Conservation (phyloP, 2,888 invertebrate genomes). For the Machimus atricapillus region DNA sequence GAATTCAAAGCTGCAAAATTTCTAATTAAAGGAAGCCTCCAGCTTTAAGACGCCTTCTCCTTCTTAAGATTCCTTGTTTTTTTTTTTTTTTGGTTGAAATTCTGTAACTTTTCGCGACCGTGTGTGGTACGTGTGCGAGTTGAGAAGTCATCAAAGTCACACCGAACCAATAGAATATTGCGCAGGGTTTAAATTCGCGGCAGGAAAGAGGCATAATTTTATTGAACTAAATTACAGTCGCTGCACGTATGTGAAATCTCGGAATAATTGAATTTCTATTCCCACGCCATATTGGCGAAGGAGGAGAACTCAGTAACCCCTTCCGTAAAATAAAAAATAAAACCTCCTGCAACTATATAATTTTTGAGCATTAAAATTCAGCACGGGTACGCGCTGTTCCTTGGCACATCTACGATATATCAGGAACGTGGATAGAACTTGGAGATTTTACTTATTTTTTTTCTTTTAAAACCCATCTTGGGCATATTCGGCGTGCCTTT, state of each 20-base stretch:
- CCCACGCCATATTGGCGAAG: neutral
- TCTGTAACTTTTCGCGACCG: neutral
- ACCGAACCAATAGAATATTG: neutral
- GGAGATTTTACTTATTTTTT: neutral
- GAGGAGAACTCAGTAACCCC: neutral
- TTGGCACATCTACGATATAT: conserved; percentile 8
- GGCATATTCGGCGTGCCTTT: neutral
- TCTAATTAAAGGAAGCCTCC: neutral
- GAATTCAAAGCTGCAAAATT: neutral
- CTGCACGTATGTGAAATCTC: conserved; percentile 11
- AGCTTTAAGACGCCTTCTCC: neutral
- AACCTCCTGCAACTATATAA: neutral
- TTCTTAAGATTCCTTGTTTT: neutral
- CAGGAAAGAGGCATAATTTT: neutral
- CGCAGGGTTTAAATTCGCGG: neutral
- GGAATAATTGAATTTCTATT: conserved; percentile 27
- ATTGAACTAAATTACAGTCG: neutral
- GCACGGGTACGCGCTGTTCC: neutral
- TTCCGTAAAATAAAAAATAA: neutral
- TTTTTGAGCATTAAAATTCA: conserved; percentile 6
- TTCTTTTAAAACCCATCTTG: neutral
- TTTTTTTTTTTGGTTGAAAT: neutral
- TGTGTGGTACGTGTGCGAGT: neutral
- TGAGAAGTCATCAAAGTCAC: neutral
- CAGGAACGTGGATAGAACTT: neutral